phyloP scores from a whole-genome alignment of 2,888 invertebrate genomes.

The Drosophila koepferae region DNA sequence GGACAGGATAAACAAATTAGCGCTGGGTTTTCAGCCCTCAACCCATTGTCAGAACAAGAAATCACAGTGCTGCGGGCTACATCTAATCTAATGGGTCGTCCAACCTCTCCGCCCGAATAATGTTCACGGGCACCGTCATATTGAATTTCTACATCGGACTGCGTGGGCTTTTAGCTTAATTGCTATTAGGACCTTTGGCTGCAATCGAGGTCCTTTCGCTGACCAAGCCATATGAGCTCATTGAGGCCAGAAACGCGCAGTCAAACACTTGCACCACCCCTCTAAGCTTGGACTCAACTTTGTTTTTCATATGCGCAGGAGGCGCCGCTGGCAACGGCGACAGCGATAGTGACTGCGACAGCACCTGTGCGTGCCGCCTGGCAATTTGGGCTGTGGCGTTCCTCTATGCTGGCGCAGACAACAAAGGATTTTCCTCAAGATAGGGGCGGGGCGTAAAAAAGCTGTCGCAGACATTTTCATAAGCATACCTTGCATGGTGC shows the following conservation, averaged over 20 bases:
- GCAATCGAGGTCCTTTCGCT: conserved; percentile 7
- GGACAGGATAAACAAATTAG: conserved; percentile 40
- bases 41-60: conserved; percentile 23
- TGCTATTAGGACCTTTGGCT: conserved; percentile 48
- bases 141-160: conserved; percentile 52
- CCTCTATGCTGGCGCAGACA: conserved; percentile 57
- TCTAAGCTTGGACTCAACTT: not conserved
- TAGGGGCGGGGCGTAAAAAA: conserved; percentile 28
- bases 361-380: conserved; percentile 66
- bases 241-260: conserved; percentile 40
- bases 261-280: conserved; percentile 2
- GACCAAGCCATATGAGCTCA: conserved; percentile 68
- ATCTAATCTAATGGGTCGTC: conserved; percentile 26
- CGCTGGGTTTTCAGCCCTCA: not conserved
- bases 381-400: conserved; percentile 54
- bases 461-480: conserved; percentile 66
- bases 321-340: conserved; percentile 26
- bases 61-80: conserved; percentile 35
- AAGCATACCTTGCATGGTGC: conserved; percentile 27
- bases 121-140: conserved; percentile 36
- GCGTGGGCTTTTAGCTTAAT: conserved; percentile 82
- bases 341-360: conserved; percentile 1
- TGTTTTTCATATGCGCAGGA: conserved; percentile 55
- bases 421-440: conserved; percentile 65
- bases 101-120: not conserved